A percentile compares a stretch with the other conserved stretches of the same genome.
These are phyloP conservation scores for Odocoileus hemionus DNA, from an alignment of 2,113 vertebrate genomes.

Conservation along the genomic window DNA sequence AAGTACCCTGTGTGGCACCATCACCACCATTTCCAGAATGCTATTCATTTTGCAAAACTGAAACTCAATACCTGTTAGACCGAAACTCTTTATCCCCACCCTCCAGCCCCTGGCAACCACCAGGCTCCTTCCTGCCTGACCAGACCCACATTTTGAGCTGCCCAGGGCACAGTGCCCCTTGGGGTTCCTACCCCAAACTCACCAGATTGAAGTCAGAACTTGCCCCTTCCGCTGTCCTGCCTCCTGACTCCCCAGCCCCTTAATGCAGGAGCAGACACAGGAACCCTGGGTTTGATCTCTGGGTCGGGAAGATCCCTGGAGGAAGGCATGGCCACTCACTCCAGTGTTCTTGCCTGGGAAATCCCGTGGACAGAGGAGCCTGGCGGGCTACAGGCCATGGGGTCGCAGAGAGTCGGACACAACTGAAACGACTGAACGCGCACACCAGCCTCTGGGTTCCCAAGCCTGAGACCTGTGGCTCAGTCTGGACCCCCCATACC, in stretches of 20 bases:
- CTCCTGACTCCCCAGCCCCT: not conserved
- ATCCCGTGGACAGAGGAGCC: not conserved
- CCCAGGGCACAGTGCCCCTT: not conserved
- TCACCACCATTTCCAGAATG: not conserved
- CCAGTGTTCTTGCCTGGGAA: not conserved
- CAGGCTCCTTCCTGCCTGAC: not conserved
- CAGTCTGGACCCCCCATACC: fast-evolving
- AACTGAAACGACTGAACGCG: not conserved
- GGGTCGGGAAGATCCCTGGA: not conserved
- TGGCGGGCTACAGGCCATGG: not conserved
- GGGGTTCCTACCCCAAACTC: too few relatives aligned
- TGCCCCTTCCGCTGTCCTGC: too few relatives aligned
- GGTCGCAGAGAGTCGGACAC: not conserved
- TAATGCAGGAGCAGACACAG: not conserved
- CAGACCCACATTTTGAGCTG: not conserved
- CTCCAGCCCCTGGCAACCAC: not conserved
- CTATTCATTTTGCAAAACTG: too few relatives aligned
- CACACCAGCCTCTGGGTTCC: not conserved
- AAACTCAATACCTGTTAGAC: not conserved
- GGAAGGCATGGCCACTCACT: not conserved
- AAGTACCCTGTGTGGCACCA: fast-evolving
- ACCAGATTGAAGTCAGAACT: not conserved
- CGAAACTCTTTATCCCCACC: not conserved
- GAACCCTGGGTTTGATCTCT: not conserved
- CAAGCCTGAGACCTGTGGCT: not conserved